Evolutionary conservation across 2,888 invertebrate species (phyloP).

Genomic region (Erebia aethiops): DNA sequence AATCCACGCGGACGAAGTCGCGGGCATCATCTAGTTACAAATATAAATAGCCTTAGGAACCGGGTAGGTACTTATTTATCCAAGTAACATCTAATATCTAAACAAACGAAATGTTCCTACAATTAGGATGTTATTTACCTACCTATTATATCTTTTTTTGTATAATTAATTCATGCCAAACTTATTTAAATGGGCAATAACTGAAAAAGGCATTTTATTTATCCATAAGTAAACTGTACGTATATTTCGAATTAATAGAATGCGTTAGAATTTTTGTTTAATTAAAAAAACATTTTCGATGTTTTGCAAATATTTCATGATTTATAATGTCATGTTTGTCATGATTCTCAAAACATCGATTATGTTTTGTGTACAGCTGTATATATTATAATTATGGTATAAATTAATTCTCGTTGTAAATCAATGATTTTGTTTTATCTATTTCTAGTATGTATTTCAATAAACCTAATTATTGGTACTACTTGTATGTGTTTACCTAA

Average conservation of each 20-base stretch:
- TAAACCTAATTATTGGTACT: slow-evolving; percentile 9
- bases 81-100: too few species aligned
- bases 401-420: slow-evolving; percentile 23
- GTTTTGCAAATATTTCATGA: background rate
- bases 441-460: slow-evolving; percentile 24
- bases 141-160: too few species aligned
- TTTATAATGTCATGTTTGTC: too few species aligned
- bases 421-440: slow-evolving; percentile 26
- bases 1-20: too few species aligned
- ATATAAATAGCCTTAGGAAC: too few species aligned
- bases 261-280: background rate
- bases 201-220: background rate
- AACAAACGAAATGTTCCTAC: too few species aligned
- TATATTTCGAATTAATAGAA: background rate
- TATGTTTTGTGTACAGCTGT: slow-evolving; percentile 39
- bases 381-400: slow-evolving; percentile 35
- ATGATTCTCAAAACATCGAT: slow-evolving; percentile 17
- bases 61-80: too few species aligned
- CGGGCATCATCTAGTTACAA: too few species aligned
- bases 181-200: background rate
- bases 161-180: too few species aligned
- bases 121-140: too few species aligned
- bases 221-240: too few species aligned
- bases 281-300: background rate
- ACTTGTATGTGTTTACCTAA: slow-evolving; percentile 29